Base-by-base conservation (phyloP, 2,888 invertebrate genomes). In the Athripsodes cinereus region DNA sequence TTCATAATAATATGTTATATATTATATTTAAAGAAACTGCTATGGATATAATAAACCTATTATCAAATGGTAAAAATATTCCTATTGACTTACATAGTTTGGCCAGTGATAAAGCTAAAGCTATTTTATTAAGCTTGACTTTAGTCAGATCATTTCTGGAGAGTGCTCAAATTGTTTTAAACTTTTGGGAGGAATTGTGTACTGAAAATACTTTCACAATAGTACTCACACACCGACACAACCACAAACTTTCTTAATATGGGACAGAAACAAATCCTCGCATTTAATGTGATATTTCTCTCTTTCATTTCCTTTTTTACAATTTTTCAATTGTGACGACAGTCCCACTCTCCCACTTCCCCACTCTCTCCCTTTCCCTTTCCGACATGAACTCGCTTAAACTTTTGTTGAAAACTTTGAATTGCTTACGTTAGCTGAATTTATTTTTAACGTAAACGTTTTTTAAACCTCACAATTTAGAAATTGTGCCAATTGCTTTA, bases 211-310 rank as follows among this genome's bases (percentile, higher is more conserved):
- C 53, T 48, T 22, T 57, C 53, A 19, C 52, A 2, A 13, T 10
- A 22, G 2, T 6, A 19, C 20, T 52, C 47, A 35, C 22, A 18
- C 40, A 16, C 47, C 53, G 35, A 48, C 57, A 22, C 31, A 52
- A 31, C 53, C 57, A 20, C 53, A 57, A 57, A 57, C 57, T 57
- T 57, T 57, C 53, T 57, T 57, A 57, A 57, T 57, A 57, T 57
- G 57, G 34, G 57, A 53, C 57, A 57, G 51, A 57, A 57, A 57
- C 57, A 57, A 57, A 57, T 57, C 49, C 57, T 22, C 53, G 48
- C 52, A 49, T 53, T 48, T 57, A 49, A 57, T 57, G 34, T 48
- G 31, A 40, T 57, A 47, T 56, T 49, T 52, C 51, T 49, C 31
- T 57, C 44, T 56, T 49, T 52, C 51, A 40, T 57, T 48, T 53